These are phyloP conservation scores for Cephus spinipes DNA, from an alignment of 2,888 invertebrate species.

Conservation along the genomic window DNA sequence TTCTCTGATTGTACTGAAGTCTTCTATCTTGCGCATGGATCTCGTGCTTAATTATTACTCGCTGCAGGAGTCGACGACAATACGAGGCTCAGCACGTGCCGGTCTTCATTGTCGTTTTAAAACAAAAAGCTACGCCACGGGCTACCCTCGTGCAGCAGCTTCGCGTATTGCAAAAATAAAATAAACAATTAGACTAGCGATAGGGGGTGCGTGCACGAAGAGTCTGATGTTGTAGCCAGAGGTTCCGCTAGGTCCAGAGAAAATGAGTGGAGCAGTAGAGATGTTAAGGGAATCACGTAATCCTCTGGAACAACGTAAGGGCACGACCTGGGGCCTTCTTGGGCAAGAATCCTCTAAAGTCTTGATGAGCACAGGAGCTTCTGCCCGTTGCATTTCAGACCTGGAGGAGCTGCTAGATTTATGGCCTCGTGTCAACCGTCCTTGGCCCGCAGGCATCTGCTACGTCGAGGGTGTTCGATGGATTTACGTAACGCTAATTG, in stretches of 20 bases:
- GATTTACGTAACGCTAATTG: constrained; percentile 41
- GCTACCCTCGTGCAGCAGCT: constrained; percentile 5
- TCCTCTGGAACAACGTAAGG: not conserved
- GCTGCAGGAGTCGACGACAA: constrained; percentile 52
- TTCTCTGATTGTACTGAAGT: constrained; percentile 10
- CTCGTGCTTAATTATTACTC: constrained; percentile 56
- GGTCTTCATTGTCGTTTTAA: constrained; percentile 49
- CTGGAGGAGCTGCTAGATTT: not conserved
- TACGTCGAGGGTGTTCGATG: constrained; percentile 2
- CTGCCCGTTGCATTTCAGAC: not conserved
- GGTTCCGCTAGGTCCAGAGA: not conserved
- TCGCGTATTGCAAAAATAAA: not conserved
- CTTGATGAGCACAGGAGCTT: not conserved
- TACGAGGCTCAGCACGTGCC: constrained; percentile 49
- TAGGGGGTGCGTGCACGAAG: not conserved
- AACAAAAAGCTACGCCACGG: constrained; percentile 41
- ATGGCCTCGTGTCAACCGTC: not conserved
- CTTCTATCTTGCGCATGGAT: constrained; percentile 48
- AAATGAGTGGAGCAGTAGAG: not conserved
- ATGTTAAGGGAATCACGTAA: not conserved
- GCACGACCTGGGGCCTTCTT: not conserved
- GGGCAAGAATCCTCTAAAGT: not conserved
- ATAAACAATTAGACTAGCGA: not conserved
- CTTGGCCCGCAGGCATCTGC: not conserved
- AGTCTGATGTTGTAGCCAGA: not conserved